Base-by-base conservation (phyloP, 2,888 invertebrate genomes). In the Drosophila testacea region DNA sequence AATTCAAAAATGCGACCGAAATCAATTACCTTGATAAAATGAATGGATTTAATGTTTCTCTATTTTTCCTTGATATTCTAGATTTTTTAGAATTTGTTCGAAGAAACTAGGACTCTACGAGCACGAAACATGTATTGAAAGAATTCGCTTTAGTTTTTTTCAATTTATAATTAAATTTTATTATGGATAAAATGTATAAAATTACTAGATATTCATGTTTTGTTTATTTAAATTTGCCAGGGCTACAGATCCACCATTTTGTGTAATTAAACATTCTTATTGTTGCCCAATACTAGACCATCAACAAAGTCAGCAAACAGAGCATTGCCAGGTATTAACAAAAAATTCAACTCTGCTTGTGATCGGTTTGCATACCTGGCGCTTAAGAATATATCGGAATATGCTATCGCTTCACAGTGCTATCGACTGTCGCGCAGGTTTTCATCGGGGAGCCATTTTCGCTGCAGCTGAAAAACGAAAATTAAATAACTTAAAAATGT, bases 401-500 rank as follows among this genome's bases (percentile, higher is more conserved):
- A 39, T 47, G 65, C 48, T 66, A 74, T 74, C 69, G 75, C 27
- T 62, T 50, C 47, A 48, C 42, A 67, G 63, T 68, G 54, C 46
- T 77, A 73, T 79, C 78, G 81, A 69, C 68, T 66, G 73, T 73
- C 70, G 69, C 73, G 67, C 67, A 73, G 73, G 73, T 78, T 77
- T 73, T 81, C 80, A 72, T 76, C 64, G 64, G 55, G 69, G 78
- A 73, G 68, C 80, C 73, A 78, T 79, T 81, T 79, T 77, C 81
- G 63, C 65, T 79, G 74, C 79, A 71, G 79, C 69, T 72, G 65
- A 86, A 85, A 79, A 65, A 77, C 64, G 63, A 55, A 65, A 71
- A 71, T 77, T 66, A 79, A 72, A 72, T 85, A 72, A 80, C 67
- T 74, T 69, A 83, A 88, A 88, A 77, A 88, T 88, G 83, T 86